Evolutionary conservation across 2,113 vertebrate species (phyloP).

Genomic region (Phaetusa simplex): DNA sequence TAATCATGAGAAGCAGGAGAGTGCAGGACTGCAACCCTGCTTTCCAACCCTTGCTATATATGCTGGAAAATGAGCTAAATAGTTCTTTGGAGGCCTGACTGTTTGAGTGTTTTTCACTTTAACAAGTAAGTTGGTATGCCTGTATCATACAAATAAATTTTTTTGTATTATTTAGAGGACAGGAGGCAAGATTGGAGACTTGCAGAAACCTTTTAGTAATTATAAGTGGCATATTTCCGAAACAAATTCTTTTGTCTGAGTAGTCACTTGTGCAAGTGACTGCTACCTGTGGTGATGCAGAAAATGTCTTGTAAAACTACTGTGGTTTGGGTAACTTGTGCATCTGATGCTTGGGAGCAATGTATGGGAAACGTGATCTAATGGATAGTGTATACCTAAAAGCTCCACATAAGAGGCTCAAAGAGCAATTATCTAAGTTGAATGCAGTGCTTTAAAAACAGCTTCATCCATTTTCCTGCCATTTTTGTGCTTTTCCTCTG

Average conservation of each 20-base stretch:
- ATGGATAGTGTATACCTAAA: not conserved
- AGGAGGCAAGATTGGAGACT: not conserved
- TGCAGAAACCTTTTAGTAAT: not conserved
- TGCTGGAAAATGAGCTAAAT: not conserved
- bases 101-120: not conserved
- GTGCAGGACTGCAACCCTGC: not conserved
- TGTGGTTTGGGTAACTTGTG: not conserved
- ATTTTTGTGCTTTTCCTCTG: conserved; percentile 39
- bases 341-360: not conserved
- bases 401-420: conserved; percentile 2
- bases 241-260: not conserved
- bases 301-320: not conserved
- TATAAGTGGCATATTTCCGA: not conserved
- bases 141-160: not conserved
- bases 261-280: not conserved
- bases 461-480: conserved; percentile 62
- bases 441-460: conserved; percentile 41
- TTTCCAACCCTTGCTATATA: not conserved
- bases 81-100: not conserved
- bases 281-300: not conserved
- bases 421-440: conserved; percentile 51
- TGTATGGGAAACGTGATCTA: not conserved
- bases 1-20: not conserved
- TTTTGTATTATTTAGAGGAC: not conserved
- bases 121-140: not conserved